Evolutionary conservation across 2,113 vertebrate genomes (phyloP), one percentile per base, ranked within the genome.

Genomic region (Corvus moneduloides): DNA sequence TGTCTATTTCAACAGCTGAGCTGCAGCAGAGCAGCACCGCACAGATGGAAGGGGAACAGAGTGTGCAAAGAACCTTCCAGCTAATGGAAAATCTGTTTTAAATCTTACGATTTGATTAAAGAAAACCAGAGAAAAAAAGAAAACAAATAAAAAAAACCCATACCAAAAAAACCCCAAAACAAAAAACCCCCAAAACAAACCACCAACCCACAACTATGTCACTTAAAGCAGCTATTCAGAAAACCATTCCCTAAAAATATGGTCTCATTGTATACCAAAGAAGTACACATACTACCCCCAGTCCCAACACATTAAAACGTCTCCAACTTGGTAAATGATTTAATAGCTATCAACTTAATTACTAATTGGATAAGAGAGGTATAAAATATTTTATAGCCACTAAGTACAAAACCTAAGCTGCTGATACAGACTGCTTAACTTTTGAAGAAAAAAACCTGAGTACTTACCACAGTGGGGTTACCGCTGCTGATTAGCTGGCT

Each of bases 401-500:
- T 26, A 69, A 55, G 35, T 33, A 83, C 2, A 18, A 5, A 71
- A 58, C 2, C 4, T 56, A 54, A 10, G 32, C 11, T 87, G 73
- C 27, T 59, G 27, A 76, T 30, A 73, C 4, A 83, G 52, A 26
- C 3, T 43, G 61, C n/a, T 90, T 67, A 55, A 11, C 41, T 75
- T 63, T 24, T 58, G 64, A 94, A 82, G 35, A 37, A 97, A 59
- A 67, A 32, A 30, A 7, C 2, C 2, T 0, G 59, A 49, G 58
- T 52, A 93, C 99, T 99, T 97, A 99, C 99, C 98, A 99, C 99
- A 72, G 98, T 99, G 76, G 99, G 98, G 97, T 99, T 99, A 54
- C 99, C 99, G 41, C 99, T 99, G 98, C 99, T 99, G 98, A 99
- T 99, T 94, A 99, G 98, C 93, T 99, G 99, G 95, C 99, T 98